Evolutionary conservation across 2,888 invertebrate genomes (phyloP).

Genomic region (Phyllotreta cruciferae): DNA sequence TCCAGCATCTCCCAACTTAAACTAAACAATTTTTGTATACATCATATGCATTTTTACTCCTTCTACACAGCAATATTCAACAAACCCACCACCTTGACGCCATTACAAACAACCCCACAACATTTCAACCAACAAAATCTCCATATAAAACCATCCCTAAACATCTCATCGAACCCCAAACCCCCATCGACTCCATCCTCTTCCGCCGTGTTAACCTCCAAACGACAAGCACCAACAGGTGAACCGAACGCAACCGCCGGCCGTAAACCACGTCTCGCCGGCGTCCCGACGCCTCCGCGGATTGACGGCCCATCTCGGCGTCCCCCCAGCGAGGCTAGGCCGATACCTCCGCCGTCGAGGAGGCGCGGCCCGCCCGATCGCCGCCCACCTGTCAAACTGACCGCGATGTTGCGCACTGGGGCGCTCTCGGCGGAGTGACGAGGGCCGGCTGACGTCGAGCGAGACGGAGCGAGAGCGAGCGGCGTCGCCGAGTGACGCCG

Average conservation of each 20-base stretch:
- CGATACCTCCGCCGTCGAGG: slow-evolving; percentile 54
- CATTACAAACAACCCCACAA: too few species aligned
- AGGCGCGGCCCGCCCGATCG: slow-evolving; percentile 48
- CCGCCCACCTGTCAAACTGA: slow-evolving; percentile 61
- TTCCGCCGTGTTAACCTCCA: too few species aligned
- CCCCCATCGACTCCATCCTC: too few species aligned
- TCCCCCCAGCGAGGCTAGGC: slow-evolving; percentile 54
- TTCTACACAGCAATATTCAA: too few species aligned
- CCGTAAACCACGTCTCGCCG: slow-evolving; percentile 47
- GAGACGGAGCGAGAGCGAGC: slow-evolving; percentile 42
- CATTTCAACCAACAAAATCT: too few species aligned
- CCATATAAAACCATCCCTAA: too few species aligned
- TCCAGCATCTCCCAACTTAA: too few species aligned
- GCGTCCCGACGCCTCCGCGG: slow-evolving; percentile 38
- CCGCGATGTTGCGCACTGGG: slow-evolving; percentile 58
- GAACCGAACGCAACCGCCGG: slow-evolving; percentile 38
- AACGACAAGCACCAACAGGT: slow-evolving; percentile 48
- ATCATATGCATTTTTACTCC: too few species aligned
- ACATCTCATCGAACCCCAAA: too few species aligned
- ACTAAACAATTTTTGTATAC: too few species aligned
- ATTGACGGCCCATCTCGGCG: slow-evolving; percentile 45
- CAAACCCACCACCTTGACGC: too few species aligned
- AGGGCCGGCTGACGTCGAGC: slow-evolving; percentile 59
- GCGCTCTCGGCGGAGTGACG: slow-evolving; percentile 57
- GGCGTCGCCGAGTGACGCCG: slow-evolving; percentile 56